Evolutionary conservation across 2,113 vertebrate species (phyloP).

Genomic region (Mus spicilegus): DNA sequence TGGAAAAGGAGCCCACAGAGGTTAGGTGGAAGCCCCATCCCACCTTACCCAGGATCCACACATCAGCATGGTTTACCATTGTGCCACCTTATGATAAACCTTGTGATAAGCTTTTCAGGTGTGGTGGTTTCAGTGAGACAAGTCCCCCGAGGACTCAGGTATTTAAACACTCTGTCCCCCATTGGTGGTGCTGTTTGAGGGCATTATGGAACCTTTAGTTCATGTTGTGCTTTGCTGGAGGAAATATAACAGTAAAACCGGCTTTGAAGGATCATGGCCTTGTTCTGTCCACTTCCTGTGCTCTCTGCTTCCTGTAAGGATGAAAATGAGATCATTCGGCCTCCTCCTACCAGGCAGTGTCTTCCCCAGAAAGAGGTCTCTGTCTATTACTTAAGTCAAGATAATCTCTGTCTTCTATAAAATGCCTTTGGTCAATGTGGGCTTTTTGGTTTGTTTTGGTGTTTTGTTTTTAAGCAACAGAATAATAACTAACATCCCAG

Average conservation of each 20-base stretch:
- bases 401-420: not conserved
- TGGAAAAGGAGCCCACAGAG: not conserved
- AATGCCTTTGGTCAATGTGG: not conserved
- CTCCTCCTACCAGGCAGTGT: not conserved
- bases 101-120: not conserved
- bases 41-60: rapidly evolving
- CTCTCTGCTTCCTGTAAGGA: not conserved
- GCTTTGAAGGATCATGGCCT: not conserved
- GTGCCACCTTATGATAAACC: not conserved
- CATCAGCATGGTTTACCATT: too few species aligned
- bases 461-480: not conserved
- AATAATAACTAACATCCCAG: not conserved
- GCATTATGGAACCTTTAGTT: not conserved
- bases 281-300: not conserved
- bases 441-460: not conserved
- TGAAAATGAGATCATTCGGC: not conserved
- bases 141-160: not conserved
- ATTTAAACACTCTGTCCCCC: not conserved
- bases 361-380: not conserved
- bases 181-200: not conserved
- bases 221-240: not conserved
- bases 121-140: not conserved
- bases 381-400: not conserved
- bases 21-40: not conserved
- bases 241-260: not conserved